Conservation (phyloP, 2,888 invertebrate species). For the Sarcophaga subvicina region DNA sequence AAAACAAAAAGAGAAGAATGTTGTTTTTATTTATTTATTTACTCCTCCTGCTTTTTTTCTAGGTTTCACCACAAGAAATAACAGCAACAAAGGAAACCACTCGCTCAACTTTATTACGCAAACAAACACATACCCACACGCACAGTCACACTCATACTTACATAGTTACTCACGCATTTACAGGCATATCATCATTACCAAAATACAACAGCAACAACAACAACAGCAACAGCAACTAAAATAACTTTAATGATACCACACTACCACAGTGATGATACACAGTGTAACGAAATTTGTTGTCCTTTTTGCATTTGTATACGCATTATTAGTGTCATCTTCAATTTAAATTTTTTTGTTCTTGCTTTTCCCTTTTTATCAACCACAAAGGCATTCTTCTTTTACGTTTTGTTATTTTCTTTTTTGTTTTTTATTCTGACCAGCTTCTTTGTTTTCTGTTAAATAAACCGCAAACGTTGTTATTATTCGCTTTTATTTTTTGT, state of each 20-base stretch:
- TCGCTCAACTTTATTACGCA: constrained; percentile 13
- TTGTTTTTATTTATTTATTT: constrained; percentile 13
- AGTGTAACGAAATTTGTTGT: neutral
- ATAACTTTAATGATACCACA: neutral
- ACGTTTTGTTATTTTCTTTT: neutral
- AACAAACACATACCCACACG: neutral
- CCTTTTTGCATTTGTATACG: neutral
- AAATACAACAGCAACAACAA: too few species aligned
- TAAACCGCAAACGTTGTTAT: constrained; percentile 8
- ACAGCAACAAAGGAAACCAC: constrained; percentile 29
- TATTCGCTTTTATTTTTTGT: neutral
- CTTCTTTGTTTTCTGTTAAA: constrained; percentile 12
- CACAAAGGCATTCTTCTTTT: constrained; percentile 2
- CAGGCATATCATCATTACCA: neutral
- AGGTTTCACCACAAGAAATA: constrained; percentile 25
- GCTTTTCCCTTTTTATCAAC: neutral
- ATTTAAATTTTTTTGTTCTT: neutral
- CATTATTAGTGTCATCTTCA: neutral
- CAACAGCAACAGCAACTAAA: neutral
- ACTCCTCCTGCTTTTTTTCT: neutral
- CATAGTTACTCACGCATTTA: neutral
- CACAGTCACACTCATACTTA: neutral
- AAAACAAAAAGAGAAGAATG: constrained; percentile 18
- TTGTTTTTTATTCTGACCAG: neutral
- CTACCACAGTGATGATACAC: neutral